Conservation (phyloP, 2,797 vertebrate genomes). For the Danio choprae region DNA sequence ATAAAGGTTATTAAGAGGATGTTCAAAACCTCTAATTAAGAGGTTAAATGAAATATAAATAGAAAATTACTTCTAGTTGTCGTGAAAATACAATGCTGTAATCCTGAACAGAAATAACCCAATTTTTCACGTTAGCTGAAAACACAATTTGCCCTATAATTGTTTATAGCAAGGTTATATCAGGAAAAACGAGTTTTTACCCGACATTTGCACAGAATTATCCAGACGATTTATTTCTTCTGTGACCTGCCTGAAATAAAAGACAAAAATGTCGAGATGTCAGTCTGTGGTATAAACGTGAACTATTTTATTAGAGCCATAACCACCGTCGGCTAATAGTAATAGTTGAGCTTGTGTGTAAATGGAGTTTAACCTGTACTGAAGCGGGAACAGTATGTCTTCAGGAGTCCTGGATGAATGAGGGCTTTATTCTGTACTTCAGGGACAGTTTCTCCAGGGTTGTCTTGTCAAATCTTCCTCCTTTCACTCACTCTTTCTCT, state of each 20-base stretch:
- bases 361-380: not conserved
- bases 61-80: not conserved
- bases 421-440: not conserved
- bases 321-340: not conserved
- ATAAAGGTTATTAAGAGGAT: too few relatives aligned
- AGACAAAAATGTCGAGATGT: not conserved
- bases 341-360: not conserved
- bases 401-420: not conserved
- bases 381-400: not conserved
- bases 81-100: not conserved
- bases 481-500: conserved; percentile 23
- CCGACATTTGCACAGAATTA: not conserved
- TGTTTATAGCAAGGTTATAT: not conserved
- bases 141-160: not conserved
- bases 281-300: not conserved
- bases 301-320: not conserved
- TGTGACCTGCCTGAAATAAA: not conserved
- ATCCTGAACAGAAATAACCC: not conserved
- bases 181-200: not conserved
- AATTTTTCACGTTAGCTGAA: not conserved
- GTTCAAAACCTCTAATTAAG: too few relatives aligned
- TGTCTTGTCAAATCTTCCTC: conserved; percentile 36
- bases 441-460: conserved; percentile 19
- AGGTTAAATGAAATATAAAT: too few relatives aligned
- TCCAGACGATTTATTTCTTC: not conserved